A percentile compares a stretch with the other conserved stretches of the same genome.
phyloP scores from a whole-genome alignment of 1,140 invertebrate species.

The Drosophila virilis region DNA sequence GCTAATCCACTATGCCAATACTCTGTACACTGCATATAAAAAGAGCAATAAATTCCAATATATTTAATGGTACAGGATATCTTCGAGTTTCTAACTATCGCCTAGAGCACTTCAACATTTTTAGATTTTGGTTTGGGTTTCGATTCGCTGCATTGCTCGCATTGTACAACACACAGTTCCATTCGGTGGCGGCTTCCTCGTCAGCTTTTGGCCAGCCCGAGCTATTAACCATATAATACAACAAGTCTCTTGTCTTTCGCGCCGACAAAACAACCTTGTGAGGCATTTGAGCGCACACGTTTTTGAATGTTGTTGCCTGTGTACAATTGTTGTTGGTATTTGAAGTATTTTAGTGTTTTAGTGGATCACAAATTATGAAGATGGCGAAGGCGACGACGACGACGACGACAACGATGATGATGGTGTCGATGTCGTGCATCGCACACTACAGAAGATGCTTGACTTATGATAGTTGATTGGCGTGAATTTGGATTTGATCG shows the following conservation, averaged over 20 bases:
- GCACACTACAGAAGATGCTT: conserved; percentile 62
- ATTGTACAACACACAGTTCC: conserved; percentile 22
- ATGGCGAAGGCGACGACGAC: conserved; percentile 27
- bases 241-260: conserved; percentile 22
- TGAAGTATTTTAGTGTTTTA: conserved; percentile 17
- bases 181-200: conserved; percentile 55
- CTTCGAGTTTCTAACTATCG: neutral
- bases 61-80: neutral
- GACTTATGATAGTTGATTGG: conserved; percentile 72
- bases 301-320: conserved; percentile 34
- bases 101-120: neutral
- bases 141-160: conserved; percentile 47
- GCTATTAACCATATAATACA: conserved; percentile 36
- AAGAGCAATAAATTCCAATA: neutral
- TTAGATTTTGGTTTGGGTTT: conserved; percentile 10
- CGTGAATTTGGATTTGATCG: conserved; percentile 49
- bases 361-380: conserved; percentile 28
- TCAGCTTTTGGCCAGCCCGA: conserved; percentile 38
- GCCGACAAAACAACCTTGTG: conserved; percentile 42
- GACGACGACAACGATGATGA: conserved; percentile 14
- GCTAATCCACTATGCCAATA: too few relatives aligned
- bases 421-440: conserved; percentile 42
- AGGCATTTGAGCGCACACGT: conserved; percentile 40
- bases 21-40: neutral
- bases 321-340: conserved; percentile 12